Evolutionary conservation across 2,797 vertebrate species (phyloP).

Genomic region (Crypturellus tataupa): DNA sequence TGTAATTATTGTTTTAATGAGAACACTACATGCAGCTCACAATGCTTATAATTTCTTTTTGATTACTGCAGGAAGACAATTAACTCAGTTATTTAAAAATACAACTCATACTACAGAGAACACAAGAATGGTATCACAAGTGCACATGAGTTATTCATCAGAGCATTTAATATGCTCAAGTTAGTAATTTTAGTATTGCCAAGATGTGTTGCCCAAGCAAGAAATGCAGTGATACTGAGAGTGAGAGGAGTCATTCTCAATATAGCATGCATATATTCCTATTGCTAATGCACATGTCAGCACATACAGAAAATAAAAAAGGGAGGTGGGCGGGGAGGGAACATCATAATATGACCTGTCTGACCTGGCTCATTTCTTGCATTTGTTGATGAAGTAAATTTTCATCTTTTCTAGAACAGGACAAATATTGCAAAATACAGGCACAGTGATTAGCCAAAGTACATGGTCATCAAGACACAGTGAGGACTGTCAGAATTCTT

Average conservation of each 20-base stretch:
- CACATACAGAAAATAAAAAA: not conserved
- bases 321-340: not conserved
- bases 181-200: conserved; percentile 48
- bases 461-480: not conserved
- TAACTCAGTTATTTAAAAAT: conserved; percentile 65
- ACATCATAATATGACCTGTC: not conserved
- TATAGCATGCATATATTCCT: not conserved
- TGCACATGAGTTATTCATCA: conserved; percentile 24
- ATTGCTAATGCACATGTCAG: conserved; percentile 26
- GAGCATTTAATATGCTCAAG: not conserved
- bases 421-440: not conserved
- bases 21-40: not conserved
- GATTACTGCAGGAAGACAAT: conserved; percentile 68
- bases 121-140: conserved; percentile 44
- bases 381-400: not conserved
- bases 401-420: not conserved
- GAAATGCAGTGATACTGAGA: not conserved
- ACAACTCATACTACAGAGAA: conserved; percentile 22
- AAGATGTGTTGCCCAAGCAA: not conserved
- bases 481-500: not conserved
- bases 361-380: not conserved
- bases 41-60: conserved; percentile 53
- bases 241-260: not conserved
- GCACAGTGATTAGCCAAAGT: not conserved
- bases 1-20: conserved; percentile 2